Conservation (phyloP, 2,888 invertebrate genomes). For the Drosophila leonis region DNA sequence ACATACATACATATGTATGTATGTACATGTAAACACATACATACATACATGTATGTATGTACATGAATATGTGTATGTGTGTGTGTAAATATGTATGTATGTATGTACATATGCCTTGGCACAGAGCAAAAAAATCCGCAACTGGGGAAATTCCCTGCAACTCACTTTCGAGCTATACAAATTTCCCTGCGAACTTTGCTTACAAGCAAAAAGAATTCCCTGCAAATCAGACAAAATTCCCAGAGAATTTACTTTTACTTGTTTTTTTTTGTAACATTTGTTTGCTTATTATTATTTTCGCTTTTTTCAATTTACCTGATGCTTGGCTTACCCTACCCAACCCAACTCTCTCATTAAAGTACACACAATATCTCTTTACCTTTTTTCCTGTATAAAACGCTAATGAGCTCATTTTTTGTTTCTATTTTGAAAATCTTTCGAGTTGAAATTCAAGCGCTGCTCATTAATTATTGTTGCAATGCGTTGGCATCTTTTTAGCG, state of each 20-base stretch:
- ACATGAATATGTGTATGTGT: not conserved
- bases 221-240: slow-evolving; percentile 37
- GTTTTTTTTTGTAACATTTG: not conserved
- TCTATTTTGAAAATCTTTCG: slow-evolving; percentile 11
- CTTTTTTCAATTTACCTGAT: slow-evolving; percentile 32
- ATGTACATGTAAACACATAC: not conserved
- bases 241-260: slow-evolving; percentile 3
- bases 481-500: slow-evolving; percentile 14
- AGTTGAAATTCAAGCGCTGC: slow-evolving; percentile 9
- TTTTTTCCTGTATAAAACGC: not conserved
- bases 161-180: slow-evolving; percentile 7
- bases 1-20: not conserved
- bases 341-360: slow-evolving; percentile 5
- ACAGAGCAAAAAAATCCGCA: slow-evolving; percentile 10
- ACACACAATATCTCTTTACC: not conserved
- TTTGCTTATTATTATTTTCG: not conserved
- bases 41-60: not conserved
- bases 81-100: not conserved
- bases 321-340: slow-evolving; percentile 10
- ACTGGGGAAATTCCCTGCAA: slow-evolving; percentile 52
- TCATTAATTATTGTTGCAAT: slow-evolving; percentile 14
- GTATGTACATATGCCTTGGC: not conserved
- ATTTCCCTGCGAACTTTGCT: not conserved
- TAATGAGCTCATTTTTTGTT: slow-evolving; percentile 36
- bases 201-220: slow-evolving; percentile 21